phyloP scores from a whole-genome alignment of 1,140 invertebrate species.

The Heliconius melpomene region DNA sequence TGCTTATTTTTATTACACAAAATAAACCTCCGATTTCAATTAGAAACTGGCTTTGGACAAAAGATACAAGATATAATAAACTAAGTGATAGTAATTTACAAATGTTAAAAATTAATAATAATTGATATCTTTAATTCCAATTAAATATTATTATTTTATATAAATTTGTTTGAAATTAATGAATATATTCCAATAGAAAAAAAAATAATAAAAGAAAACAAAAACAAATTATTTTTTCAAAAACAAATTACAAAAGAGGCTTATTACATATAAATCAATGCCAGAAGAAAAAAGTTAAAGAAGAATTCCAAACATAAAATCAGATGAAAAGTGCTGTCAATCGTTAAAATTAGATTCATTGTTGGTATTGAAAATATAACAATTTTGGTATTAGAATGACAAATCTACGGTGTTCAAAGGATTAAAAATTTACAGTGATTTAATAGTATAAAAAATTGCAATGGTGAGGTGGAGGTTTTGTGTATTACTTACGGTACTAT shows the following conservation, averaged over 20 bases:
- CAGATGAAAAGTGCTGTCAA: constrained; percentile 55
- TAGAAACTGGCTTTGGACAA: no score
- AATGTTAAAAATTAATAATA: no score
- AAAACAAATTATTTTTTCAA: neutral
- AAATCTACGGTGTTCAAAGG: constrained; percentile 61
- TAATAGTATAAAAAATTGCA: constrained; percentile 39
- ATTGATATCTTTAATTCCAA: no score
- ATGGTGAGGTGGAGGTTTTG: constrained; percentile 67
- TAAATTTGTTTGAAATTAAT: neutral
- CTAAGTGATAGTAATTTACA: no score
- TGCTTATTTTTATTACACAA: no score
- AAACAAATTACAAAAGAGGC: constrained; percentile 20
- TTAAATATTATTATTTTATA: no score
- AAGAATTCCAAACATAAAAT: constrained; percentile 67
- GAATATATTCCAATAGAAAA: neutral
- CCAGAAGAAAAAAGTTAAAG: constrained; percentile 51
- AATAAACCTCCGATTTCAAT: no score
- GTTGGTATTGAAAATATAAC: constrained; percentile 38
- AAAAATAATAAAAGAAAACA: neutral
- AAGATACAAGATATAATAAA: no score
- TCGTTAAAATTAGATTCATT: constrained; percentile 52
- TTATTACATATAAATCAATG: constrained; percentile 25
- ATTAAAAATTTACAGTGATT: constrained; percentile 35
- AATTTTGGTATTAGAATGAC: constrained; percentile 67
- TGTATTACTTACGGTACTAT: constrained; percentile 60